Base-by-base conservation (phyloP, 1,140 invertebrate species). In the Oncopodura yosiiana region DNA sequence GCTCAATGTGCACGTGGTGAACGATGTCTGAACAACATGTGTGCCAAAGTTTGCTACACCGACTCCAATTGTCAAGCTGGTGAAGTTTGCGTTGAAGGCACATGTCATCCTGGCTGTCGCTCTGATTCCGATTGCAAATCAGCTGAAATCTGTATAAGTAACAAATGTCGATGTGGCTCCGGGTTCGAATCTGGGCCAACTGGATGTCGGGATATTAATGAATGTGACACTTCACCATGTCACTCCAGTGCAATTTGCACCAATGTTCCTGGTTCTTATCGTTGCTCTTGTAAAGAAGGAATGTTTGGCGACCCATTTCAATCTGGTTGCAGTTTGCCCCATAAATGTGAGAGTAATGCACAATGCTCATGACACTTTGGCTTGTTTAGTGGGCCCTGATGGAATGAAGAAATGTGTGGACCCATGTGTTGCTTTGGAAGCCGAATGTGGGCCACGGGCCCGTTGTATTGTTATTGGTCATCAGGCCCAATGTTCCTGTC, bases 11-110 rank as follows among this genome's bases (percentile, higher is more conserved):
- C 86, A 1, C 75, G 82, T 18, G 88, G 88, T 12, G 88, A 93
- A 71, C 78, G 82, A 42, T 93, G 88, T 63, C 76, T 77, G 45
- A 80, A 83, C 51, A 82, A 79, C 56, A 76, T 83, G 26, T 93
- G 87, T 61, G 74, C 81, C 14, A 90, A 88, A 73, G 77, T 91
- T 27, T 94, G 90, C 67, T 88, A 88, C 65, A 80, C 82, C 3
- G 88, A 89, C 66, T 84, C 82, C 63, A 93, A 92, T 65, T 94
- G 90, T 61, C 72, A 89, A 53, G 81, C 83, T 6, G 88, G 89
- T 48, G 88, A 93, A 75, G 79, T 92, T 37, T 93, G 90, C 64
- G 78, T 80, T n/a, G 80, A 83, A 60, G 86, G 87, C 32, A 76
- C 79, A 21, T 94, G 89, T 65, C 78, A 83, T 66, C 75, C 80